A percentile compares a stretch with the other conserved stretches of the same genome.
Evolutionary conservation across 2,797 vertebrate species (phyloP).

Genomic region (Chelon auratus): DNA sequence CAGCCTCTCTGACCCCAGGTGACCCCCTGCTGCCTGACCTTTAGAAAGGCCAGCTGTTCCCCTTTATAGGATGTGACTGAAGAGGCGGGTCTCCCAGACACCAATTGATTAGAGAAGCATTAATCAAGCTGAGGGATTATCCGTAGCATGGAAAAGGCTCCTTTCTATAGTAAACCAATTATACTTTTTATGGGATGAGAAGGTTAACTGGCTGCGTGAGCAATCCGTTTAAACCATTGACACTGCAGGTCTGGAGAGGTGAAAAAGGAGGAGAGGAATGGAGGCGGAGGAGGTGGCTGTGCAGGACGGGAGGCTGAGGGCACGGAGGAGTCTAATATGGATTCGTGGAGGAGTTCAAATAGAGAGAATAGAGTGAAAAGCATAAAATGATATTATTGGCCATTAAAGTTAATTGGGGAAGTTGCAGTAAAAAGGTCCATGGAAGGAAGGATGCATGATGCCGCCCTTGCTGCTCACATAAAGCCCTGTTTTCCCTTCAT

Average conservation of each 20-base stretch:
- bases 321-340: slow-evolving; percentile 57
- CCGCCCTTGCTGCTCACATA: slow-evolving; percentile 71
- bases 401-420: slow-evolving; percentile 87
- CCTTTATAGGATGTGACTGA: slow-evolving; percentile 90
- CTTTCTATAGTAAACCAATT: slow-evolving; percentile 90
- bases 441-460: slow-evolving; percentile 74
- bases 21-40: slow-evolving; percentile 89
- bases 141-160: slow-evolving; percentile 81
- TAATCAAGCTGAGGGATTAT: slow-evolving; percentile 97
- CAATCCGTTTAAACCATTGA: slow-evolving; percentile 85
- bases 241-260: slow-evolving; percentile 76
- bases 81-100: slow-evolving; percentile 91
- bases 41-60: slow-evolving; percentile 96
- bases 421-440: slow-evolving; percentile 72
- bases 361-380: slow-evolving; percentile 70
- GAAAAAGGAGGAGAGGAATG: slow-evolving; percentile 55
- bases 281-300: slow-evolving; percentile 43
- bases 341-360: slow-evolving; percentile 67
- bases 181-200: slow-evolving; percentile 86
- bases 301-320: slow-evolving; percentile 37
- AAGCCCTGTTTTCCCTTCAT: slow-evolving; percentile 77
- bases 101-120: slow-evolving; percentile 97
- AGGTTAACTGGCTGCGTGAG: slow-evolving; percentile 85
- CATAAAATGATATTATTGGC: slow-evolving; percentile 83
- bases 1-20: slow-evolving; percentile 88